Conservation (phyloP, 2,113 vertebrate genomes). For the Morone saxatilis region DNA sequence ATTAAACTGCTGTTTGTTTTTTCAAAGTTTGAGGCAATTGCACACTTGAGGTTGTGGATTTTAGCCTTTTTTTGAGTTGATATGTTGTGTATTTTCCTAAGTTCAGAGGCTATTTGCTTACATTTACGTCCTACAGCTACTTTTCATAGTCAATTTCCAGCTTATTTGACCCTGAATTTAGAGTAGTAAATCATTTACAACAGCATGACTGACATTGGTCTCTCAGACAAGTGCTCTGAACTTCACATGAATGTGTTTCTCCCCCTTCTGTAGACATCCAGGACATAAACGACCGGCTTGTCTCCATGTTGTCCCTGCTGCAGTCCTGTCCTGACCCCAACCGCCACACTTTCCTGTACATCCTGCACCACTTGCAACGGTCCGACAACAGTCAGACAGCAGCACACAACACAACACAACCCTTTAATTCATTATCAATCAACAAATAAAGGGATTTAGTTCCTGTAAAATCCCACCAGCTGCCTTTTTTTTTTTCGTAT, state of each 20-base stretch:
- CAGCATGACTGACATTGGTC: no score
- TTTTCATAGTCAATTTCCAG: background rate
- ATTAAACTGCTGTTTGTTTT: background rate
- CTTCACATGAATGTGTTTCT: background rate
- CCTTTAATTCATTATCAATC: no score
- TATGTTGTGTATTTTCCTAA: no score
- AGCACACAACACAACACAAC: background rate
- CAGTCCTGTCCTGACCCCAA: constrained; percentile 77
- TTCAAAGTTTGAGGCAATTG: background rate
- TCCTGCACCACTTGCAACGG: constrained; percentile 83
- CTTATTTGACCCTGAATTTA: background rate
- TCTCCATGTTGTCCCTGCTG: constrained; percentile 76
- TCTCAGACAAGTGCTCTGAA: background rate
- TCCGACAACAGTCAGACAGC: constrained; percentile 36
- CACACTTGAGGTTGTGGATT: background rate
- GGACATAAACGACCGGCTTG: constrained; percentile 62
- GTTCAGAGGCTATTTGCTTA: no score
- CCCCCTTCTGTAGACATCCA: constrained; percentile 68
- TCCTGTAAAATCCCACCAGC: no score
- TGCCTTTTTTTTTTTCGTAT: no score
- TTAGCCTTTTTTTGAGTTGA: no score
- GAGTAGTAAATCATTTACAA: background rate
- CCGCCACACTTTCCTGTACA: constrained; percentile 82
- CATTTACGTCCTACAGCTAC: background rate
- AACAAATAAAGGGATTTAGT: no score